Evolutionary conservation across 2,888 invertebrate species (phyloP).

Genomic region (Trissolcus brochymenae): DNA sequence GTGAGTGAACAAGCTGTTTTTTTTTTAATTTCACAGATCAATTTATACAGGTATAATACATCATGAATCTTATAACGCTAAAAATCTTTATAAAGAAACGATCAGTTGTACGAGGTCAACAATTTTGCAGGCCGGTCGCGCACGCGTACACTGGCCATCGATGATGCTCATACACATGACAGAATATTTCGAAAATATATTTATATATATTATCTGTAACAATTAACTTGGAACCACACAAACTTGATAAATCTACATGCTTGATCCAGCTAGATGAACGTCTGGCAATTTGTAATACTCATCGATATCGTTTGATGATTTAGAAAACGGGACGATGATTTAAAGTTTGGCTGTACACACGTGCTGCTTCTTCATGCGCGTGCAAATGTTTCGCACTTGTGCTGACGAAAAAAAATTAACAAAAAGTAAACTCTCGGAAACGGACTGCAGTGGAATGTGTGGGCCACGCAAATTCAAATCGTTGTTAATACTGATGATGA

Average conservation of each 20-base stretch:
- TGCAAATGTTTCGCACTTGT: slow-evolving; percentile 9
- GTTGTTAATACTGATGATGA: too few relatives aligned
- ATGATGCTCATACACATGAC: slow-evolving; percentile 48
- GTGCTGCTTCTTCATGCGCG: neutral
- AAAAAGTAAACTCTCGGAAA: slow-evolving; percentile 37
- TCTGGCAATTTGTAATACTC: slow-evolving; percentile 21
- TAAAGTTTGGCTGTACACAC: slow-evolving; percentile 27
- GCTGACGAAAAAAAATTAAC: slow-evolving; percentile 28
- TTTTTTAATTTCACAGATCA: slow-evolving; percentile 50
- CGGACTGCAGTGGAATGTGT: slow-evolving; percentile 70
- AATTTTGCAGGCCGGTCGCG: slow-evolving; percentile 27
- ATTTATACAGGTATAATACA: slow-evolving; percentile 69
- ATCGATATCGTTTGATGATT: slow-evolving; percentile 19
- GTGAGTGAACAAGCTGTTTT: slow-evolving; percentile 13
- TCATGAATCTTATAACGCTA: slow-evolving; percentile 61
- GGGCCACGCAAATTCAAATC: slow-evolving; percentile 64
- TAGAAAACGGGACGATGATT: slow-evolving; percentile 19
- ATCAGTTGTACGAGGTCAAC: slow-evolving; percentile 58
- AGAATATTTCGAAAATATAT: slow-evolving; percentile 55
- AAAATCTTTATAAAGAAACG: slow-evolving; percentile 59
- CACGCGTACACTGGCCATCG: slow-evolving; percentile 11
- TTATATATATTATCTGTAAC: slow-evolving; percentile 51
- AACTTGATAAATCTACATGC: slow-evolving; percentile 45
- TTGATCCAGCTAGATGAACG: slow-evolving; percentile 32
- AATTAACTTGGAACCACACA: slow-evolving; percentile 54